Base-by-base conservation (phyloP, 2,113 vertebrate genomes). In the Callospermophilus lateralis region DNA sequence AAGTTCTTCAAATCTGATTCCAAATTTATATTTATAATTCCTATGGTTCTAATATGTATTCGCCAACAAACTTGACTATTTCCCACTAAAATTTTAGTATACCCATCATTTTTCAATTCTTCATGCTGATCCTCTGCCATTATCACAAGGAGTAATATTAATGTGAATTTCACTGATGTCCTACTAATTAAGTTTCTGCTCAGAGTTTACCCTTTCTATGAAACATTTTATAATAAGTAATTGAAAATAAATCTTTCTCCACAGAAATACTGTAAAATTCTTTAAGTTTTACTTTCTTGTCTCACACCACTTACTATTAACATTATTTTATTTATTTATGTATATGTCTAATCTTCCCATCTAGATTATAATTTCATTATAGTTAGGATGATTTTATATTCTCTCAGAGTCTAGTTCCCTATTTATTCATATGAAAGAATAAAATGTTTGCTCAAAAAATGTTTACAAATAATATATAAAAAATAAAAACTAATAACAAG, bases 401-500 rank as follows among this genome's bases (percentile, higher is more conserved):
- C 1, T 73, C 4, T 72, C 2, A 26, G 24, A 87, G 28, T 28
- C 70, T 32, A 72, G 28, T 51, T 83, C 45, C 72, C 13, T 79
- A 79, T 77, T 93, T 90, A 30, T 8, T 78, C 34, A 67, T 63
- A 80, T 24, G 51, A 68, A 79, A 58, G 7, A 89, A 11, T 79
- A 8, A 91, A 89, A 92, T 32, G 19, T 30, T 73, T 88, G 34
- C 32, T 20, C 67, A 15, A 45, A 89, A 61, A 89, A 76, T 76
- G 32, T 51, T 81, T 85, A 89, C 20, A 86, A 92, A 92, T 17
- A 86, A 85, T 4, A n/a, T 42, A 19, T n/a, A 6, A 0, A 80
- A 55, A 48, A 34, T 86, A 88, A 93, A 55, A 78, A 48, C 20
- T 87, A 53, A 92, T 88, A 70, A 63, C 30, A 83, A 95, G 65